Percentiles rank a stretch among this genome's conserved stretches.
Conservation (phyloP, 2,888 invertebrate species). For the Drepanosiphum platanoidis region DNA sequence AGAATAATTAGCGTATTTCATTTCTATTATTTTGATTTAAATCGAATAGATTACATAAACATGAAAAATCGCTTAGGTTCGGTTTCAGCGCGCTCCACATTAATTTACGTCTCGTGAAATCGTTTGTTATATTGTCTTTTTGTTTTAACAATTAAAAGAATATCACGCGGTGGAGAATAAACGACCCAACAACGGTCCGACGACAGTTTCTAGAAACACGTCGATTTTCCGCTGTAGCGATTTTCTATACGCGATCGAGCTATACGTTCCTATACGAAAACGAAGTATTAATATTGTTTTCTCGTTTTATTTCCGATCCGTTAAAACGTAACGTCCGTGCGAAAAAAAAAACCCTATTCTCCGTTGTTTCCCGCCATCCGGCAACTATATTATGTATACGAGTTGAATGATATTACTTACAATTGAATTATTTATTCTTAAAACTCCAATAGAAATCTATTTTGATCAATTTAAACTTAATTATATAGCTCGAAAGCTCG, state of each 20-base stretch:
- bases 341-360: background rate
- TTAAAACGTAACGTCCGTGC: background rate
- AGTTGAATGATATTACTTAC: background rate
- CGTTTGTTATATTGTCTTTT: too few species aligned
- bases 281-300: background rate
- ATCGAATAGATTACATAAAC: background rate
- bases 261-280: background rate
- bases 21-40: background rate
- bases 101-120: too few species aligned
- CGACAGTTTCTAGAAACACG: background rate
- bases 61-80: too few species aligned
- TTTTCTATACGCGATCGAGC: background rate
- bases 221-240: too few species aligned
- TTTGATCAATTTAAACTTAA: background rate
- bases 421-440: background rate
- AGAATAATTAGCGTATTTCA: background rate
- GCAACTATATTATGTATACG: too few species aligned
- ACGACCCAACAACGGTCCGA: background rate
- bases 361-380: background rate
- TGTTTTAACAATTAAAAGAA: too few species aligned
- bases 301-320: background rate
- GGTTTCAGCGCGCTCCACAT: too few species aligned
- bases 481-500: background rate
- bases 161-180: too few species aligned
- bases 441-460: background rate